A percentile compares a stretch with the other conserved stretches of the same genome.
phyloP scores from a whole-genome alignment of 1,140 invertebrate genomes.

The Nasonia giraulti region DNA sequence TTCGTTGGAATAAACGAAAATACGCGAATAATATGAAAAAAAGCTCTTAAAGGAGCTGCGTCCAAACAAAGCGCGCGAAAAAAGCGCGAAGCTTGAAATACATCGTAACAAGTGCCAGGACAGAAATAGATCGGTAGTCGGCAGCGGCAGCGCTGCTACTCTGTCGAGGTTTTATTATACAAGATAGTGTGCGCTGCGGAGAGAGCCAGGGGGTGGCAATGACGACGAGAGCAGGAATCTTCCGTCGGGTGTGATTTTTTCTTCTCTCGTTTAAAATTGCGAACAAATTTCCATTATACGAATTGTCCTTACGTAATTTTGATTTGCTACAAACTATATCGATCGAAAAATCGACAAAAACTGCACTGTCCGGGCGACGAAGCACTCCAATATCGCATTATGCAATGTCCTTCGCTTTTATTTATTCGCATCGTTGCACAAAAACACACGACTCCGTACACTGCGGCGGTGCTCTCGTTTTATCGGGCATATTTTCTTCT shows the following conservation, averaged over 20 bases:
- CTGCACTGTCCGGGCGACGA: not conserved
- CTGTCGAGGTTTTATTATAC: constrained; percentile 7
- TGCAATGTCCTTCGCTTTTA: not conserved
- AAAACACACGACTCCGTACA: not conserved
- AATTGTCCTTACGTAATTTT: too few species aligned
- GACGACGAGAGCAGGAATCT: not conserved
- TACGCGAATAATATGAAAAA: not conserved
- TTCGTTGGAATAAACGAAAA: not conserved
- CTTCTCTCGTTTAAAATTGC: not conserved
- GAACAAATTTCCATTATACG: not conserved
- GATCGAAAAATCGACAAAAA: not conserved
- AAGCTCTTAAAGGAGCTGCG: not conserved
- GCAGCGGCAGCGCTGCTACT: not conserved
- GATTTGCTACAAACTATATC: not conserved
- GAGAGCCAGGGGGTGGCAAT: not conserved
- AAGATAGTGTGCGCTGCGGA: not conserved
- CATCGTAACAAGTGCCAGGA: constrained; percentile 28
- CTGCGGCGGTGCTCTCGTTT: not conserved
- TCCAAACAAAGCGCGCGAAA: not conserved
- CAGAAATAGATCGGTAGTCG: not conserved
- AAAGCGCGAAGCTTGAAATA: constrained; percentile 9
- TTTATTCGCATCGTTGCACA: not conserved
- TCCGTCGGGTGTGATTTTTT: not conserved
- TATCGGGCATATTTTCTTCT: constrained; percentile 8
- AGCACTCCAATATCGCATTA: not conserved